phyloP scores from a whole-genome alignment of 1,140 invertebrate genomes.

The Anastrepha obliqua region DNA sequence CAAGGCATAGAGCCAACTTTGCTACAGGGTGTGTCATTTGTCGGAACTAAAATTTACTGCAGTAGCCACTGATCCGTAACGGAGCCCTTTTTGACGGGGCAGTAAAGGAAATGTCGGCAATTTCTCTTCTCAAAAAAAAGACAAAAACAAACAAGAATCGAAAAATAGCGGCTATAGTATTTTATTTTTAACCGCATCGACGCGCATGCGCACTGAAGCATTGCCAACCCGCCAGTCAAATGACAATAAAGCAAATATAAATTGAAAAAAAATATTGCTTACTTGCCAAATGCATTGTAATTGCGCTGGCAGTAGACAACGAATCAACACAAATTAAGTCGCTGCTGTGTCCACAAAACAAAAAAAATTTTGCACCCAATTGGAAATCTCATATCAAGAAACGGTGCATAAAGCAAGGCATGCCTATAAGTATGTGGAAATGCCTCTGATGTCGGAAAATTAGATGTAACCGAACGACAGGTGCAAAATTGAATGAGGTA shows the following conservation, averaged over 20 bases:
- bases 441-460: no score
- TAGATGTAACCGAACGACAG: no score
- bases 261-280: not conserved
- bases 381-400: not conserved
- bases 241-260: not conserved
- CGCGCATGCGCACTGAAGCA: constrained; percentile 48
- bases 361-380: not conserved
- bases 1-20: not conserved
- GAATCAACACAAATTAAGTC: constrained; percentile 19
- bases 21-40: constrained; percentile 28
- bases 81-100: not conserved
- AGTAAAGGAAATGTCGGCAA: not conserved
- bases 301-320: not conserved
- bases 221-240: not conserved
- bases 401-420: no score
- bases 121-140: not conserved
- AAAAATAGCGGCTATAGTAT: not conserved
- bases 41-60: constrained; percentile 32
- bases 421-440: no score
- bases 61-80: constrained; percentile 23
- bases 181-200: constrained; percentile 24
- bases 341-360: not conserved
- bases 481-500: no score
- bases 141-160: not conserved
- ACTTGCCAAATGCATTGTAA: constrained; percentile 12